Conservation (phyloP, 2,888 invertebrate genomes). For the Globia sparganii region DNA sequence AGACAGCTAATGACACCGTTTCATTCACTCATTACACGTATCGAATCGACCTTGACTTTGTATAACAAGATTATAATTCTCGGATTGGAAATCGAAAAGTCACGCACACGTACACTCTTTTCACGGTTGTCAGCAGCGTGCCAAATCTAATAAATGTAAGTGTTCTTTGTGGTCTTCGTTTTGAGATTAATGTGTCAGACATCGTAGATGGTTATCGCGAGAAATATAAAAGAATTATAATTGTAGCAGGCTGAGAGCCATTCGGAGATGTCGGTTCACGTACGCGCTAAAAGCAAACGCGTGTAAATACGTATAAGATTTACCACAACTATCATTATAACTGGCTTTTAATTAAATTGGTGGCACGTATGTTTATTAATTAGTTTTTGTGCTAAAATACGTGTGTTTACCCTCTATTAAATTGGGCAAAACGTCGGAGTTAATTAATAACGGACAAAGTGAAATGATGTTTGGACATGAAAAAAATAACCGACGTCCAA, state of each 20-base stretch:
- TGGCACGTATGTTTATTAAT: conserved; percentile 54
- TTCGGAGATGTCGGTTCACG: conserved; percentile 48
- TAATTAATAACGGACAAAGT: conserved; percentile 54
- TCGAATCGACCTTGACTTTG: conserved; percentile 80
- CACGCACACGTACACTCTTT: conserved; percentile 78
- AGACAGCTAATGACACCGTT: conserved; percentile 54
- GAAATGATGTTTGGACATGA: conserved; percentile 39
- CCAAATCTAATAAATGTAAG: conserved; percentile 81
- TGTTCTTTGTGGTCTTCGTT: conserved; percentile 73
- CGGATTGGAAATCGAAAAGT: conserved; percentile 80
- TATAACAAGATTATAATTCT: conserved; percentile 75
- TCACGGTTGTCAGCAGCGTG: conserved; percentile 78
- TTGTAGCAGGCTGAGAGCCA: conserved; percentile 49
- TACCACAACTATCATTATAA: conserved; percentile 50
- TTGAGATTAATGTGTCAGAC: conserved; percentile 80
- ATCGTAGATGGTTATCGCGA: conserved; percentile 58
- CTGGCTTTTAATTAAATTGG: conserved; percentile 53
- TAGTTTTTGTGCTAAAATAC: conserved; percentile 46
- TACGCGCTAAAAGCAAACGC: conserved; percentile 64
- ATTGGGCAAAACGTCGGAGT: conserved; percentile 47
- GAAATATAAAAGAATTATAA: conserved; percentile 63
- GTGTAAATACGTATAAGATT: conserved; percentile 59
- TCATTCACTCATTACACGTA: conserved; percentile 60
- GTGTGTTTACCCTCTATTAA: conserved; percentile 53
- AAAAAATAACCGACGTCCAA: conserved; percentile 43